Conservation (phyloP, 1,140 invertebrate species). For the Macrosteles quadrilineatus region DNA sequence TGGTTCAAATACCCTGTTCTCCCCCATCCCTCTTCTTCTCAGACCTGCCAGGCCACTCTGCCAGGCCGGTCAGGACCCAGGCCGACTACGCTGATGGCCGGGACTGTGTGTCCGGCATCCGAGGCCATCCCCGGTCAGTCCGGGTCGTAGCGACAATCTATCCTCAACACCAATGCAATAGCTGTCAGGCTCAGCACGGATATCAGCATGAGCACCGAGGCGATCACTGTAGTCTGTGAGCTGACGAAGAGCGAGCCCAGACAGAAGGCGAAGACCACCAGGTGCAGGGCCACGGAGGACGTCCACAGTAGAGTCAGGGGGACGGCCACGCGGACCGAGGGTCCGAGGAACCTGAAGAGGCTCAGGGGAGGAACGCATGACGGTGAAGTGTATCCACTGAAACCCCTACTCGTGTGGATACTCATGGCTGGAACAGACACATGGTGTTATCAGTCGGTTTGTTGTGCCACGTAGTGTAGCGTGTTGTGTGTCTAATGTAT, state of each 20-base stretch:
- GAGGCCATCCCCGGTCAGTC: conserved; percentile 40
- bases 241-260: conserved; percentile 31
- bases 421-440: conserved; percentile 47
- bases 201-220: conserved; percentile 36
- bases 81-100: conserved; percentile 37
- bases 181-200: conserved; percentile 35
- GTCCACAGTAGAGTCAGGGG: conserved; percentile 56
- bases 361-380: conserved; percentile 52
- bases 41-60: conserved; percentile 40
- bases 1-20: too few relatives aligned
- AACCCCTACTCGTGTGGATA: conserved; percentile 51
- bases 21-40: neutral
- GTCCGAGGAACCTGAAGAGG: conserved; percentile 55
- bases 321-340: conserved; percentile 47
- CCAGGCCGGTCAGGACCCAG: conserved; percentile 33
- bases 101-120: neutral
- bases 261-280: conserved; percentile 33
- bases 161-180: conserved; percentile 33
- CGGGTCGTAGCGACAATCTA: conserved; percentile 42
- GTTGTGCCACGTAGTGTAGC: too few relatives aligned
- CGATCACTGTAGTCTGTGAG: conserved; percentile 36
- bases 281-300: conserved; percentile 46
- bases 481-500: too few relatives aligned
- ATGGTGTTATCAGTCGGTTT: neutral
- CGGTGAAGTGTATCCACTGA: conserved; percentile 52